Base-by-base conservation (phyloP, 2,888 invertebrate species). In the Xestia c-nigrum region DNA sequence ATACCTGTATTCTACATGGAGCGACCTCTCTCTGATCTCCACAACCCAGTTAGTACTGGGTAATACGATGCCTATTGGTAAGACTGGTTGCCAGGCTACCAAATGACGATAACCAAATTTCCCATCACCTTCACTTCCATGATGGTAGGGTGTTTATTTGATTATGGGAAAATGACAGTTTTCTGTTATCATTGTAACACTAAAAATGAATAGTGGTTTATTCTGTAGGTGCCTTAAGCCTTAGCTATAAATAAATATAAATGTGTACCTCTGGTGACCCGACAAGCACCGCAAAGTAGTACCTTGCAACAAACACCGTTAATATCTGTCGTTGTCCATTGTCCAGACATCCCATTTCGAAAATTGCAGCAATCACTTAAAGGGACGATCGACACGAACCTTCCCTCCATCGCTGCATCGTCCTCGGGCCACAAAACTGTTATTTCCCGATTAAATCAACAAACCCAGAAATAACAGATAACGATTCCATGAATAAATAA, bases 401-500 rank as follows among this genome's bases (percentile, higher is more conserved):
- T 76, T 74, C 61, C 73, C 72, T 57, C 80, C 67, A 43, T n/a
- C 74, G 47, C 74, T 57, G 76, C 61, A 59, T 38, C 72, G 52
- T 76, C 85, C 87, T 74, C 74, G 12, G 78, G 87, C 86, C 65
- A 77, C 61, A 38, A 81, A 84, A 86, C 87, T 78, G 75, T 84
- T 80, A 75, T 75, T 78, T 81, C 57, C 74, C 80, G 87, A 87
- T 88, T 87, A 82, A 81, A 82, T 83, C 81, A 74, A 87, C 70
- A 77, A 80, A 76, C 78, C 74, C 55, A 80, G 81, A 86, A 85
- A 88, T 87, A 89, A 87, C 74, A 84, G 78, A 79, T 72, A 74
- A 65, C 77, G 64, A 88, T 80, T 73, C 72, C 72, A 81, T 81
- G 76, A 88, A 86, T 87, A 84, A 88, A 86, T 88, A 90, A 90